Conservation (phyloP, 2,888 invertebrate genomes). For the Melinopterus prodromus region DNA sequence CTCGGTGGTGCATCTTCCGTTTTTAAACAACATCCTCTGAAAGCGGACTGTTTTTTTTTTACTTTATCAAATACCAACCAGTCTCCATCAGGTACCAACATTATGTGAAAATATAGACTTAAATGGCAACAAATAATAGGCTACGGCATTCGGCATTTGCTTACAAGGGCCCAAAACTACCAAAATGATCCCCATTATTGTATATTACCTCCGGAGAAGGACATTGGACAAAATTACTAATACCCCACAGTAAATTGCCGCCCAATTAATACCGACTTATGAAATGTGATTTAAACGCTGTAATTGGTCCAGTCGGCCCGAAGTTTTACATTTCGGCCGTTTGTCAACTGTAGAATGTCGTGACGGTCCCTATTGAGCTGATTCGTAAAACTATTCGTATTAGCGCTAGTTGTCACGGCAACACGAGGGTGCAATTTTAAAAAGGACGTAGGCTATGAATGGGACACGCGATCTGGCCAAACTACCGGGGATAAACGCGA, state of each 20-base stretch:
- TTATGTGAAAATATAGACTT: background rate
- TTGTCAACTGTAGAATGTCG: background rate
- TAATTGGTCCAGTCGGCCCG: background rate
- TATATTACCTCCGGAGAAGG: background rate
- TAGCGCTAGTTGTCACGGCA: conserved; percentile 20
- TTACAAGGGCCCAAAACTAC: background rate
- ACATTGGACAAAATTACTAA: background rate
- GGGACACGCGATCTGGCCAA: background rate
- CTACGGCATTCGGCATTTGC: background rate
- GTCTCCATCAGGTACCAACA: background rate
- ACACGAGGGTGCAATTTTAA: conserved; percentile 21
- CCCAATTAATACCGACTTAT: background rate
- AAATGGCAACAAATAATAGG: background rate
- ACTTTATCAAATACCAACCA: background rate
- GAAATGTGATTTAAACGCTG: background rate
- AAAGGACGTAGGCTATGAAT: conserved; percentile 10
- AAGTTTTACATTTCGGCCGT: background rate
- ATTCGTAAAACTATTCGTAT: background rate
- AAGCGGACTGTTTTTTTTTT: background rate
- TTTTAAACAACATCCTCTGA: background rate
- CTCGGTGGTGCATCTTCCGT: too few relatives aligned
- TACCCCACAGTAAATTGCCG: background rate
- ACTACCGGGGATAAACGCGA: too few relatives aligned
- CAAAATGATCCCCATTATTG: background rate
- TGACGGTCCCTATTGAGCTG: background rate